phyloP scores from a whole-genome alignment of 2,888 invertebrate genomes.

The Limnephilus lunatus region DNA sequence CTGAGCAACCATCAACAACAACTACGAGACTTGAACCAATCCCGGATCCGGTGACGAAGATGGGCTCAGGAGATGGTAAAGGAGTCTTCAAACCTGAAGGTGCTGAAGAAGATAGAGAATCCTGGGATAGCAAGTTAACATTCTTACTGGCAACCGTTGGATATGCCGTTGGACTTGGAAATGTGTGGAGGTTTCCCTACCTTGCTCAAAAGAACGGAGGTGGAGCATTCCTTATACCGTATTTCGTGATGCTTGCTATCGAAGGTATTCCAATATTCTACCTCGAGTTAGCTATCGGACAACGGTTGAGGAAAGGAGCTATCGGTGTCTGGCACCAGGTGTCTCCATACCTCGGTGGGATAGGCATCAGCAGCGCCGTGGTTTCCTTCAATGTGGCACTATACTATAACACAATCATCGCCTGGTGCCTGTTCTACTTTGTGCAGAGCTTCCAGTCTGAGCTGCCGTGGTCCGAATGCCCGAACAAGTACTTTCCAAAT shows the following conservation, averaged over 20 bases:
- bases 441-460: conserved; percentile 95
- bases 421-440: conserved; percentile 97
- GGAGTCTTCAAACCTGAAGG: conserved; percentile 83
- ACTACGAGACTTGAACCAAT: conserved; percentile 70
- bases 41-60: conserved; percentile 78
- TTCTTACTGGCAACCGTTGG: conserved; percentile 95
- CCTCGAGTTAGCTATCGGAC: conserved; percentile 96
- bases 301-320: conserved; percentile 93
- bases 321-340: conserved; percentile 97
- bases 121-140: conserved; percentile 95
- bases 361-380: conserved; percentile 95
- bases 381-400: conserved; percentile 97
- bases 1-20: conserved; percentile 69
- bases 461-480: conserved; percentile 95
- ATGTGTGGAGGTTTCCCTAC: conserved; percentile 97
- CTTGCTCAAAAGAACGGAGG: conserved; percentile 96
- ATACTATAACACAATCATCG: conserved; percentile 98
- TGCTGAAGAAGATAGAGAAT: conserved; percentile 87
- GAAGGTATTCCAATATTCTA: conserved; percentile 98
- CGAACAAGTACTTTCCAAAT: conserved; percentile 87
- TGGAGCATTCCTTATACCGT: conserved; percentile 97
- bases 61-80: conserved; percentile 81
- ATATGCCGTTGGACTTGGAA: conserved; percentile 95
- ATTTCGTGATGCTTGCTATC: conserved; percentile 95
- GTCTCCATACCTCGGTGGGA: conserved; percentile 91